A percentile compares a stretch with the other conserved stretches of the same genome.
Conservation (phyloP, 2,797 vertebrate species). For the Rhabdophis nuchalis region DNA sequence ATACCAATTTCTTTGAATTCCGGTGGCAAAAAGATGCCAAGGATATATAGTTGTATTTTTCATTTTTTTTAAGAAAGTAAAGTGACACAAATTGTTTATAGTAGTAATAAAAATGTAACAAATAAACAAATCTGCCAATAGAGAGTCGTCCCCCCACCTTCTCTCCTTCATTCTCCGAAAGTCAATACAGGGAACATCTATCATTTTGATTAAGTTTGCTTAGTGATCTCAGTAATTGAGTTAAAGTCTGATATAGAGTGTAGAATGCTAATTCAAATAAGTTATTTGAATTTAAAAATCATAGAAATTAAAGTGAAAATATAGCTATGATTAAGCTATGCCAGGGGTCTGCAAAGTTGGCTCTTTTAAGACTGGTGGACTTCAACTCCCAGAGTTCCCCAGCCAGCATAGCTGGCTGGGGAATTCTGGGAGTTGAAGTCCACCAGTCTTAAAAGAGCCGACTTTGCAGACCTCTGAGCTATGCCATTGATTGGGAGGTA, state of each 20-base stretch:
- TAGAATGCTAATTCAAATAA: background rate
- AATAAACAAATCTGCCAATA: background rate
- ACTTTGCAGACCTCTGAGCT: too few species aligned
- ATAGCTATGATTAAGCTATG: background rate
- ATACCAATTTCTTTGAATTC: constrained; percentile 14
- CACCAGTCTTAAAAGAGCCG: too few species aligned
- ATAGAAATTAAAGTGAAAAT: background rate
- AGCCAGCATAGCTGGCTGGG: too few species aligned
- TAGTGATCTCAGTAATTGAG: background rate
- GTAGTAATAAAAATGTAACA: background rate
- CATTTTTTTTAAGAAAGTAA: background rate
- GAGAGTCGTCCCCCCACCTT: background rate
- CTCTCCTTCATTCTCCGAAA: background rate
- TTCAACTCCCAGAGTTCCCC: too few species aligned
- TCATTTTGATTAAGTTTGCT: background rate
- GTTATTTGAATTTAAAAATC: background rate
- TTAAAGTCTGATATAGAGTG: background rate
- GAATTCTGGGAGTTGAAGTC: too few species aligned
- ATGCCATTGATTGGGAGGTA: background rate
- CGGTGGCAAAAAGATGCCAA: constrained; percentile 27
- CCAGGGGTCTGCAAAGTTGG: too few species aligned
- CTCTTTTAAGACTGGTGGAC: too few species aligned
- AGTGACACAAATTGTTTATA: background rate
- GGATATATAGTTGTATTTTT: constrained; percentile 19
- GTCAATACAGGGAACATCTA: background rate